These are phyloP conservation scores for Nemotelus nigrinus DNA, from an alignment of 2,888 invertebrate species.

Conservation along the genomic window DNA sequence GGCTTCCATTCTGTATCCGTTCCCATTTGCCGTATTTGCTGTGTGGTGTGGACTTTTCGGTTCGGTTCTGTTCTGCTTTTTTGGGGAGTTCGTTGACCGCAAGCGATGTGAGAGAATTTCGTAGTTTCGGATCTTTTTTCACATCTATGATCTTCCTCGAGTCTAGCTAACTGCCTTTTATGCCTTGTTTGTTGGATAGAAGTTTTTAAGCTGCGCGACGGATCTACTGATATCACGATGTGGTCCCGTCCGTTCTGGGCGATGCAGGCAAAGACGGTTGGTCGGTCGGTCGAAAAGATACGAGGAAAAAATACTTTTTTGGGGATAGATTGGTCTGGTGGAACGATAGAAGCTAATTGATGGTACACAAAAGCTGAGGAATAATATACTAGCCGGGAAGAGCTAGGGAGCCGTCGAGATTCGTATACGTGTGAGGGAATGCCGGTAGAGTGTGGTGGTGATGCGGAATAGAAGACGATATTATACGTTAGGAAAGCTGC, in stretches of 20 bases:
- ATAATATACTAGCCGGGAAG: conserved; percentile 15
- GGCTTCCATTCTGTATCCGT: conserved; percentile 2
- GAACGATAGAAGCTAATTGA: conserved; percentile 42
- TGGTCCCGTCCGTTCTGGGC: conserved; percentile 2
- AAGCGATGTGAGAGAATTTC: conserved; percentile 40
- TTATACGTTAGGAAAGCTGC: conserved; percentile 21
- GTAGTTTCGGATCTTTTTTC: conserved; percentile 23
- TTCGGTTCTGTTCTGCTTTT: background rate
- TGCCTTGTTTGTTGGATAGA: conserved; percentile 27
- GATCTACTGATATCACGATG: conserved; percentile 12
- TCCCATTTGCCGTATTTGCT: background rate
- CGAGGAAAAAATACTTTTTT: conserved; percentile 8
- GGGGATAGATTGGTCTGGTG: conserved; percentile 8
- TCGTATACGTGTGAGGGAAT: background rate
- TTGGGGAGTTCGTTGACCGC: conserved; percentile 43
- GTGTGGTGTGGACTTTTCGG: no score
- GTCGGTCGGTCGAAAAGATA: background rate
- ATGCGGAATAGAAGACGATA: background rate
- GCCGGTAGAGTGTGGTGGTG: background rate
- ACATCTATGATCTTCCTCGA: conserved; percentile 34
- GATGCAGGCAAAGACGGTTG: background rate
- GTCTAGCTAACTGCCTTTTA: conserved; percentile 33
- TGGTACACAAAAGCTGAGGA: conserved; percentile 18
- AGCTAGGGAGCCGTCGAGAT: conserved; percentile 4
- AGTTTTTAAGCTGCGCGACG: conserved; percentile 8